Conservation (phyloP, 2,113 vertebrate genomes). For the Elephantulus edwardii region DNA sequence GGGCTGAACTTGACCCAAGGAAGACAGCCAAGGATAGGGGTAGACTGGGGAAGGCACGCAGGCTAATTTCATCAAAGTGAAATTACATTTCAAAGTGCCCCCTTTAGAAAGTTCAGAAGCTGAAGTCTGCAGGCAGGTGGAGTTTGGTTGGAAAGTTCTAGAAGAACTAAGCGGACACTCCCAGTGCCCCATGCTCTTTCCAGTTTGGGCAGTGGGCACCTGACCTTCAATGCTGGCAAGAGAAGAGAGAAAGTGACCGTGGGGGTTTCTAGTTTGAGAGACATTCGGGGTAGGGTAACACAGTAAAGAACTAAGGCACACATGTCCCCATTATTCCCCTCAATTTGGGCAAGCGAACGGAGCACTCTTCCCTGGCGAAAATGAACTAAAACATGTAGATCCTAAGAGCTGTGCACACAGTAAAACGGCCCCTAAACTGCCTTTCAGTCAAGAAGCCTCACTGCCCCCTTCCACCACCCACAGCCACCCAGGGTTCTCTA, state of each 20-base stretch:
- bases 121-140: neutral
- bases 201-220: accelerated
- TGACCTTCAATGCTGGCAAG: accelerated
- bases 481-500: neutral
- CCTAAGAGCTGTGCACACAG: accelerated
- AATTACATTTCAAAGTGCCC: too few species aligned
- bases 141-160: accelerated
- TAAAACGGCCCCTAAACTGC: accelerated
- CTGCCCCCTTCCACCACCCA: too few species aligned
- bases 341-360: neutral
- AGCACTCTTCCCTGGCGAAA: neutral
- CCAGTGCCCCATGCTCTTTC: neutral
- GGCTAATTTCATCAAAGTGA: neutral
- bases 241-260: accelerated
- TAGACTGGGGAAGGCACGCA: neutral
- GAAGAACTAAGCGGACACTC: accelerated
- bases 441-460: accelerated
- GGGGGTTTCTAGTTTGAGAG: neutral
- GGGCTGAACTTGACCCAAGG: neutral
- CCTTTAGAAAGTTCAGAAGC: neutral
- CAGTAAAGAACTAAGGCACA: neutral
- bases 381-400: accelerated
- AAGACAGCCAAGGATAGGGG: too few species aligned
- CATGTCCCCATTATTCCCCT: too few species aligned
- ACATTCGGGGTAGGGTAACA: accelerated